Conservation (phyloP, 2,888 invertebrate genomes). For the Fabriciana adippe region DNA sequence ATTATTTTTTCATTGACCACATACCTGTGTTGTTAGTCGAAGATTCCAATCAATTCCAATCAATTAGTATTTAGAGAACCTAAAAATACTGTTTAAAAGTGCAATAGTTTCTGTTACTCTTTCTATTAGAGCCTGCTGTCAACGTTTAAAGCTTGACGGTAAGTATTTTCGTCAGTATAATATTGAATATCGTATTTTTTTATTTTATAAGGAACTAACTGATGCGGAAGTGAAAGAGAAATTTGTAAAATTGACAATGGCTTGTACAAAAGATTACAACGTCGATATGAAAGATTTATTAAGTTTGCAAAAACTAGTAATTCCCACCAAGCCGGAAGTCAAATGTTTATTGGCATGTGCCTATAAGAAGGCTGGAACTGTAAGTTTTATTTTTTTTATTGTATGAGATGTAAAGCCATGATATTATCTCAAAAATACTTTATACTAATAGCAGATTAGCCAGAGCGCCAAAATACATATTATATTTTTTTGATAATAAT, state of each 20-base stretch:
- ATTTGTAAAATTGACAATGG: conserved; percentile 57
- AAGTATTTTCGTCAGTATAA: background rate
- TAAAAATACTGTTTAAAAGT: no score
- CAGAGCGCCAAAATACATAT: background rate
- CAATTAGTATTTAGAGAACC: no score
- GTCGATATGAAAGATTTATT: conserved; percentile 61
- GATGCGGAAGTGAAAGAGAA: conserved; percentile 62
- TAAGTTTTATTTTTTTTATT: conserved; percentile 46
- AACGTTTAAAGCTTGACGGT: background rate
- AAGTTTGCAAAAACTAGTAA: conserved; percentile 51
- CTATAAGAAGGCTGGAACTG: conserved; percentile 61
- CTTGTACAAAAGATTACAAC: conserved; percentile 57
- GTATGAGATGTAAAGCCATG: background rate
- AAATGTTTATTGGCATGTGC: conserved; percentile 77
- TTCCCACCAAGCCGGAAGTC: conserved; percentile 67
- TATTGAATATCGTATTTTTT: background rate
- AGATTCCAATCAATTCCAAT: no score
- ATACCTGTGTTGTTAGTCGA: no score
- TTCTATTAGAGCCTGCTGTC: no score
- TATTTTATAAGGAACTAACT: conserved; percentile 48
- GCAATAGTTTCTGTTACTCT: no score
- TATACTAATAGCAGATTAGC: background rate
- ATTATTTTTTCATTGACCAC: no score
- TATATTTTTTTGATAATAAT: background rate
- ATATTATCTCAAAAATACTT: background rate